phyloP scores from a whole-genome alignment of 2,888 invertebrate species.

The Steinernema scapterisci region DNA sequence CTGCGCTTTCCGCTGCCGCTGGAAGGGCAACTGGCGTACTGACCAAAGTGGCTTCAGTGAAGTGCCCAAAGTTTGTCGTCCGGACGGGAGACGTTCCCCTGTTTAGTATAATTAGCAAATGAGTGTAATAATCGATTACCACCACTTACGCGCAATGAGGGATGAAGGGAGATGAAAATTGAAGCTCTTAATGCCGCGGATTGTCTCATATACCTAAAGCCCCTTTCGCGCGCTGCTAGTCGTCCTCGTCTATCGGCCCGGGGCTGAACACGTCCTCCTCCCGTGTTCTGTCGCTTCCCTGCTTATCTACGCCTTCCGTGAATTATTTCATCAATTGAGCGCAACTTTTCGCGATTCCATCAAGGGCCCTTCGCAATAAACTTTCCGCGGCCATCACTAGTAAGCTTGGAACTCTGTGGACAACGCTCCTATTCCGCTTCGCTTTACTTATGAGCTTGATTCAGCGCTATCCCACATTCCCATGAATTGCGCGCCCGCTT shows the following conservation, averaged over 20 bases:
- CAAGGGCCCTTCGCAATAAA: not conserved
- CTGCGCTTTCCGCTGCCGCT: not conserved
- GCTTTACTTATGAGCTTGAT: not conserved
- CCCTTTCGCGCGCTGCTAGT: slow-evolving; percentile 24
- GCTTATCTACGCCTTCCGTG: not conserved
- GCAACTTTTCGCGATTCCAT: not conserved
- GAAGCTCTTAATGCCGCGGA: slow-evolving; percentile 27
- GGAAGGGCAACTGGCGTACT: slow-evolving; percentile 5
- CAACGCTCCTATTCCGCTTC: not conserved
- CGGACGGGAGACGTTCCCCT: not conserved
- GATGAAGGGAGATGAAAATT: slow-evolving; percentile 30
- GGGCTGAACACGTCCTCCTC: not conserved
- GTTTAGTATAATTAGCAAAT: not conserved
- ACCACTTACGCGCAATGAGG: not conserved
- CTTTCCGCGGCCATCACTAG: not conserved
- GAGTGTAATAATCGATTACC: slow-evolving; percentile 16
- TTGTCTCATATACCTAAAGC: slow-evolving; percentile 33
- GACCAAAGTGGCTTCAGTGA: not conserved
- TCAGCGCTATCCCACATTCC: not conserved
- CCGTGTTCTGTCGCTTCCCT: not conserved
- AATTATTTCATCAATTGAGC: not conserved
- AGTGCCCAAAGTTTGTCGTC: not conserved
- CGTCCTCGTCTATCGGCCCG: not conserved
- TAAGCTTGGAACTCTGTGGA: not conserved
- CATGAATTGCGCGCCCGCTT: slow-evolving; percentile 15